Conservation (phyloP, 1,140 invertebrate genomes). For the Bombus pyrosoma region DNA sequence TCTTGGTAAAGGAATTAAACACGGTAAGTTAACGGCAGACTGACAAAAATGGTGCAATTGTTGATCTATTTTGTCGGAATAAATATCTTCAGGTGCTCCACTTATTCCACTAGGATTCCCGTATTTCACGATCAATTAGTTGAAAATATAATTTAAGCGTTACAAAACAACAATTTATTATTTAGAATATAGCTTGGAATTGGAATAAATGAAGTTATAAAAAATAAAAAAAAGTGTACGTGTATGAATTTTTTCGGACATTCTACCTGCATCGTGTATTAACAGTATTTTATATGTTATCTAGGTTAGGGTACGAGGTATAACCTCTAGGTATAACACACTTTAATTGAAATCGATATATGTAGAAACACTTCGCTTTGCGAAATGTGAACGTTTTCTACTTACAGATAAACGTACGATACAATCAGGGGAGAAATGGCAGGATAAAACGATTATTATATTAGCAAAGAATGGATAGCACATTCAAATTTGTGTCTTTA, state of each 20-base stretch:
- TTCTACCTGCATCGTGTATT: too few species aligned
- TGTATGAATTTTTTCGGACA: not conserved
- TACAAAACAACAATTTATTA: not conserved
- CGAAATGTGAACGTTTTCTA: not conserved
- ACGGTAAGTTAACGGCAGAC: too few species aligned
- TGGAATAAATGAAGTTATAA: not conserved
- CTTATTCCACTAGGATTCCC: not conserved
- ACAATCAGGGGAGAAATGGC: not conserved
- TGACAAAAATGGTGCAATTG: not conserved
- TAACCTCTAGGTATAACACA: conserved; percentile 8
- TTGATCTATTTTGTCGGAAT: not conserved
- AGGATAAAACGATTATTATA: not conserved
- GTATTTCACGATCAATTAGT: not conserved
- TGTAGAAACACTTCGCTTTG: not conserved
- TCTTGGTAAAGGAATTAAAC: not conserved
- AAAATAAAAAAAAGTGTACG: not conserved
- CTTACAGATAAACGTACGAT: not conserved
- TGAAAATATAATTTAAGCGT: not conserved
- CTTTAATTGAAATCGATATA: conserved; percentile 27
- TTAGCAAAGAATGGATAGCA: not conserved
- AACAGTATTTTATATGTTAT: conserved; percentile 17
- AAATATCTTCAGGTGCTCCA: not conserved
- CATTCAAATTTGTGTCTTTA: not conserved
- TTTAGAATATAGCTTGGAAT: not conserved
- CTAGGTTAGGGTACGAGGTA: conserved; percentile 20